Evolutionary conservation across 1,140 invertebrate genomes (phyloP), one percentile per base, ranked within the genome.

Genomic region (Drosophila bocki): DNA sequence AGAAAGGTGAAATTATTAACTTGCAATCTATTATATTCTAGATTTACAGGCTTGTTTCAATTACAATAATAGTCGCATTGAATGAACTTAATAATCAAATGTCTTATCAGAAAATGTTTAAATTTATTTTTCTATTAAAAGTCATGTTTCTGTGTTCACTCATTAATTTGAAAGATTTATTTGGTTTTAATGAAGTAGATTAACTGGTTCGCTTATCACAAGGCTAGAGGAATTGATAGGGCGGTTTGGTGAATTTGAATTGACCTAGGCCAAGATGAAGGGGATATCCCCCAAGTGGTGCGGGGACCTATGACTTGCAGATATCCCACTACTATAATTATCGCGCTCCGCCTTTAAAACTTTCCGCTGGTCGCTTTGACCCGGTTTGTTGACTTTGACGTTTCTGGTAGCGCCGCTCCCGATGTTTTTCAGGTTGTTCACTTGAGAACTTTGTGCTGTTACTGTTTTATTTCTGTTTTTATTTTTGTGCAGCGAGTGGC

Each of bases 401-500:
- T 72, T 72, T 72, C 37, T 50, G 67, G 69, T 35, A 71, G 69
- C 44, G 53, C 48, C 29, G 67, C 41, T 67, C 62, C 13, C 62
- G 62, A 42, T 53, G 50, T 74, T 54, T 53, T 54, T 60, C 69
- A 79, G 77, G 77, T 79, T 79, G 68, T 79, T 79, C 76, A 79
- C 77, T 79, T 61, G 76, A 79, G 77, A 79, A 79, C 68, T 72
- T 72, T 79, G 77, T 44, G 76, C 68, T 61, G 68, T 67, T 70
- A 59, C 60, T 69, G 17, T 47, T 47, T 74, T 61, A 41, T 63
- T 58, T 47, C 19, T 41, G 63, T 58, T 69, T 41, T 70, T 79
- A 59, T 70, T 69, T 44, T 72, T 68, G 41, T 69, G 42, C 41
- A 58, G 41, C 41, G 48, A 64, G 82, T 50, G 77, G 77, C 77